Evolutionary conservation across 2,113 vertebrate genomes (phyloP).

Genomic region (Numida meleagris): DNA sequence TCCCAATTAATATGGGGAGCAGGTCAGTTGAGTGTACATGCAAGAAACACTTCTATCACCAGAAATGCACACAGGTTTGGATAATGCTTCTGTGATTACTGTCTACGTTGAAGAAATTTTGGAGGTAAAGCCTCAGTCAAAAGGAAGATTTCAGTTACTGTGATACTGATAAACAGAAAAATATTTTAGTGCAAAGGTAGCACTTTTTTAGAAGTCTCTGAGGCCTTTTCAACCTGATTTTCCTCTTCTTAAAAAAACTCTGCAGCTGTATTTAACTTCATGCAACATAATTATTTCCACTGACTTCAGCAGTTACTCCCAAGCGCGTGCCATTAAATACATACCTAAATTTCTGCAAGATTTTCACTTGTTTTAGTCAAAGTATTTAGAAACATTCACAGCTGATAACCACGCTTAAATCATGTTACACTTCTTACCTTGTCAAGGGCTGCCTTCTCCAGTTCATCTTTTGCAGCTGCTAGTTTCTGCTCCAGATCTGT

Average conservation of each 20-base stretch:
- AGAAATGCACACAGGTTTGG: background rate
- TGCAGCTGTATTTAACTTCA: background rate
- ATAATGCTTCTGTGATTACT: background rate
- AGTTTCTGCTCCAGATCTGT: conserved; percentile 95
- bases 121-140: background rate
- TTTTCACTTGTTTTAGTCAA: background rate
- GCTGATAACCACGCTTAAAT: background rate
- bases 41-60: background rate
- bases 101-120: too few species aligned
- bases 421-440: conserved; percentile 79
- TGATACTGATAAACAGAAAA: background rate
- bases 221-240: background rate
- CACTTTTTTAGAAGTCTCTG: background rate
- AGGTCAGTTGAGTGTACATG: background rate
- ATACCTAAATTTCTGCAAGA: background rate
- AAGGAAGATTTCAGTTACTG: background rate
- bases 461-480: conserved; percentile 88
- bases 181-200: background rate
- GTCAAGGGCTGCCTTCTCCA: conserved; percentile 94
- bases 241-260: background rate
- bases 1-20: background rate
- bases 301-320: background rate
- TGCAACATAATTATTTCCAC: background rate
- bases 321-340: background rate
- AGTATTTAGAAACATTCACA: background rate